These are phyloP conservation scores for Taurulus bubalis DNA, from an alignment of 2,113 vertebrate species.

Conservation along the genomic window DNA sequence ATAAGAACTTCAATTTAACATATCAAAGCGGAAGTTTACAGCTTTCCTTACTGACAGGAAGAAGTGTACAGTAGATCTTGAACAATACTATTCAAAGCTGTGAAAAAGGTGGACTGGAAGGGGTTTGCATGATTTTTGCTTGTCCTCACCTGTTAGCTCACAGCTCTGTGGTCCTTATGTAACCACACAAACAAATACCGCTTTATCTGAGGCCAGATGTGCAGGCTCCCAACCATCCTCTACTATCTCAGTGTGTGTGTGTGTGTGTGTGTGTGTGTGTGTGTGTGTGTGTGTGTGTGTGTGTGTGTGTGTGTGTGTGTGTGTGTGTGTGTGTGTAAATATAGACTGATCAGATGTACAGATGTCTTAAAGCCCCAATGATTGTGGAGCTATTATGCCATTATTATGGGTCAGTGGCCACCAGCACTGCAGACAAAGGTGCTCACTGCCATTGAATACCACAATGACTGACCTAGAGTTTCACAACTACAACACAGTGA, in stretches of 20 bases:
- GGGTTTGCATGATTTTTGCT: constrained; percentile 40
- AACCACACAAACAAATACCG: constrained; percentile 69
- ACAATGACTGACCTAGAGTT: neutral
- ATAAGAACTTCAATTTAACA: constrained; percentile 15
- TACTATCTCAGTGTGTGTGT: neutral
- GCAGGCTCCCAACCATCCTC: constrained; percentile 13
- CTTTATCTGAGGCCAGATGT: constrained; percentile 63
- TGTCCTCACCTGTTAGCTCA: constrained; percentile 70
- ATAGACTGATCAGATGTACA: no score
- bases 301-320: neutral
- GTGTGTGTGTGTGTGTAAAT: no score
- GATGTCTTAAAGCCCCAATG: no score
- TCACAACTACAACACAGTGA: neutral
- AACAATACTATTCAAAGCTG: constrained; percentile 7
- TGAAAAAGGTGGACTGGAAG: constrained; percentile 18
- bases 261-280: neutral
- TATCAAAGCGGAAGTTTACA: neutral
- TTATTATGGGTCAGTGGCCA: no score
- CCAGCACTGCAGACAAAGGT: no score
- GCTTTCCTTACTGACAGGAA: neutral
- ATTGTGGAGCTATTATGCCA: no score
- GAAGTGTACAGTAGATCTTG: neutral
- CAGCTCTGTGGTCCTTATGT: constrained; percentile 62
- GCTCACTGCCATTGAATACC: neutral
- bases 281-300: neutral